Conservation (phyloP, 2,797 vertebrate genomes). For the Rhinophrynus dorsalis region DNA sequence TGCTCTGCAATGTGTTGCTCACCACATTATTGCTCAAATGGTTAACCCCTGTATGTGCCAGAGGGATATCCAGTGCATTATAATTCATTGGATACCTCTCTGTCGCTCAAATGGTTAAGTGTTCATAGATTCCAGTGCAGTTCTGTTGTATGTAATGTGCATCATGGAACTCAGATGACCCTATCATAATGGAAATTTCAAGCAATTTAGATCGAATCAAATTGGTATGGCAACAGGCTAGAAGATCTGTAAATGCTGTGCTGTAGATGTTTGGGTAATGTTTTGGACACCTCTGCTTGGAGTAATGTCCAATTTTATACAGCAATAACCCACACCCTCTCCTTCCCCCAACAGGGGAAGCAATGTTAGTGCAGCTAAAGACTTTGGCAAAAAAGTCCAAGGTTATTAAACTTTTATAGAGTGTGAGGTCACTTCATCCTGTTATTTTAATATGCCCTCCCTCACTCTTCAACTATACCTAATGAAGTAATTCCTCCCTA, state of each 20-base stretch:
- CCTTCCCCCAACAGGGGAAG: conserved; percentile 4
- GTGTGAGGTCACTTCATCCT: conserved; percentile 17
- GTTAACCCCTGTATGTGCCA: no score
- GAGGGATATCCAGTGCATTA: no score
- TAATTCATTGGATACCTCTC: no score
- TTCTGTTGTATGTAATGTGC: no score
- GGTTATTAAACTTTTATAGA: conserved; percentile 31
- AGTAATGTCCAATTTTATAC: conserved; percentile 7
- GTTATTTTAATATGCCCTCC: not conserved
- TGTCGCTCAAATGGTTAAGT: no score
- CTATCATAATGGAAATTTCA: no score
- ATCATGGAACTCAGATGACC: no score
- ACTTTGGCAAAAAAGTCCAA: conserved; percentile 4
- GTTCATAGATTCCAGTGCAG: no score
- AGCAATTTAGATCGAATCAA: no score
- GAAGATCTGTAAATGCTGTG: not conserved
- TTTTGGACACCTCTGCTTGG: not conserved
- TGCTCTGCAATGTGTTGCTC: no score
- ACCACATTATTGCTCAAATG: no score
- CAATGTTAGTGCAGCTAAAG: not conserved
- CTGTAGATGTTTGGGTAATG: conserved; percentile 25
- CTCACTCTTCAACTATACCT: not conserved
- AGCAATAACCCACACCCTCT: not conserved
- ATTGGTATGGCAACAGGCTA: no score
- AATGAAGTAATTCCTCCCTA: not conserved